Percentiles rank a stretch among this genome's conserved stretches.
Evolutionary conservation across 2,113 vertebrate species (phyloP).

Genomic region (Chauna torquata): DNA sequence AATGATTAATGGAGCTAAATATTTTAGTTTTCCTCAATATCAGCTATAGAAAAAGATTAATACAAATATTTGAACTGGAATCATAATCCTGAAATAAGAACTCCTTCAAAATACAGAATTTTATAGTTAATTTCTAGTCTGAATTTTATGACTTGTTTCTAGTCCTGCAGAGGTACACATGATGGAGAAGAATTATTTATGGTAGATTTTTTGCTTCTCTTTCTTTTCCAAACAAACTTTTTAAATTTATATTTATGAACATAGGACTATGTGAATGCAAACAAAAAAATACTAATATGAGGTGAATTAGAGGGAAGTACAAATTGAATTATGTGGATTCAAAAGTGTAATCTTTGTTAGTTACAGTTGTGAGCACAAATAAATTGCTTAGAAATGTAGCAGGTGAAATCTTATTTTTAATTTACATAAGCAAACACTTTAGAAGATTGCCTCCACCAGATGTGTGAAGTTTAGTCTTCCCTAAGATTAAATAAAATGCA

Average conservation of each 20-base stretch:
- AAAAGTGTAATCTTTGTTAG: constrained; percentile 64
- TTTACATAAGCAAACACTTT: constrained; percentile 64
- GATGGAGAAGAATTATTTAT: background rate
- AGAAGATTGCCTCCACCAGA: constrained; percentile 44
- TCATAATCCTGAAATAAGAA: background rate
- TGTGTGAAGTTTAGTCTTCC: constrained; percentile 58
- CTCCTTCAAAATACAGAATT: background rate
- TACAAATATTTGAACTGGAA: background rate
- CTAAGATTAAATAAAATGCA: constrained; percentile 60
- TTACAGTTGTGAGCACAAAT: constrained; percentile 60
- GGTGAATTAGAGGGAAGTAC: constrained; percentile 25
- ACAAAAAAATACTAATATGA: constrained; percentile 38
- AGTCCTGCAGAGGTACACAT: background rate
- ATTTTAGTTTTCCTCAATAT: background rate
- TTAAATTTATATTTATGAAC: constrained; percentile 5
- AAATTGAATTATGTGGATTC: constrained; percentile 67
- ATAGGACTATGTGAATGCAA: background rate
- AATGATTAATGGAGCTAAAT: background rate
- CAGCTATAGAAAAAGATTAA: background rate
- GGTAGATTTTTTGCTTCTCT: background rate
- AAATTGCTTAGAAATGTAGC: constrained; percentile 53
- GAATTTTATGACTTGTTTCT: background rate
- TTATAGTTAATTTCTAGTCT: background rate
- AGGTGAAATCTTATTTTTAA: constrained; percentile 66
- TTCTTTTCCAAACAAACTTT: background rate